These are phyloP conservation scores for Pseudoatta argentina DNA, from an alignment of 1,140 invertebrate genomes.

Conservation along the genomic window DNA sequence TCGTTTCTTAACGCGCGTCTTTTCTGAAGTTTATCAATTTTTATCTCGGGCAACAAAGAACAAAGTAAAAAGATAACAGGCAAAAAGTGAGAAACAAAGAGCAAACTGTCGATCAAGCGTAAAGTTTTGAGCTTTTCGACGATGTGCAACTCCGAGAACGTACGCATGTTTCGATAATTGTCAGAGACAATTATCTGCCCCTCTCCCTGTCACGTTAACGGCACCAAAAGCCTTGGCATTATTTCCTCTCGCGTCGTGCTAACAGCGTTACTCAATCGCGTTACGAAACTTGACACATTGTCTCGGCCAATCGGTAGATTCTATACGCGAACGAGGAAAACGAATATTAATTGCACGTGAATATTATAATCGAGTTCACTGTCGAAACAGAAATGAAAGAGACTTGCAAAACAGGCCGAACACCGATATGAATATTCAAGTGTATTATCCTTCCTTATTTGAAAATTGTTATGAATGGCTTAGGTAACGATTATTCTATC, in stretches of 20 bases:
- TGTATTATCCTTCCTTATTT: no score
- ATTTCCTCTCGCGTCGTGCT: constrained; percentile 76
- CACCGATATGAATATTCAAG: neutral
- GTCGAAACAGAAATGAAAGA: neutral
- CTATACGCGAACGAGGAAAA: constrained; percentile 29
- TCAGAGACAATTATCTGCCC: constrained; percentile 56
- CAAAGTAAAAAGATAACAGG: no score
- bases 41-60: no score
- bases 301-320: constrained; percentile 54
- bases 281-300: constrained; percentile 76
- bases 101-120: neutral
- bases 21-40: no score
- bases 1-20: no score
- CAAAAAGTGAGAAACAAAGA: no score
- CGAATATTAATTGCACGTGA: neutral
- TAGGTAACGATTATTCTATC: no score
- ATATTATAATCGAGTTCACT: constrained; percentile 4
- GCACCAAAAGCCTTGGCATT: constrained; percentile 78
- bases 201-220: constrained; percentile 33
- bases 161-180: constrained; percentile 63
- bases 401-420: neutral
- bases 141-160: neutral
- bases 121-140: neutral
- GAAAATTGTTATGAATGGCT: no score
- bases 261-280: constrained; percentile 78